These are phyloP conservation scores for Salmo trutta DNA, from an alignment of 2,797 vertebrate genomes.

Conservation along the genomic window DNA sequence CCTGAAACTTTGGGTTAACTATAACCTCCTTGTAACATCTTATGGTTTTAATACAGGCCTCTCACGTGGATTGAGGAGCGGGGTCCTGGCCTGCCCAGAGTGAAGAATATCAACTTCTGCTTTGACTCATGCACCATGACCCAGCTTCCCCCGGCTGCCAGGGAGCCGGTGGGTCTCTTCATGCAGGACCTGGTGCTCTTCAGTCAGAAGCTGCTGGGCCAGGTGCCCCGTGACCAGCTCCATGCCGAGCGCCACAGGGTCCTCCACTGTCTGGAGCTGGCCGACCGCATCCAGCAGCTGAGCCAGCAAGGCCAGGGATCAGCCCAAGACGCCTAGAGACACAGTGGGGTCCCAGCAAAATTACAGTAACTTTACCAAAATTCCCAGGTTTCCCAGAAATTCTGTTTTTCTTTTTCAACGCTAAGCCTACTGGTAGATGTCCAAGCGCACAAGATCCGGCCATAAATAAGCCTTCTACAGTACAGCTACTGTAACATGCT, in stretches of 20 bases:
- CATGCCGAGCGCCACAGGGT: constrained; percentile 78
- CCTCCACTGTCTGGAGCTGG: constrained; percentile 85
- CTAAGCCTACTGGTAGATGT: neutral
- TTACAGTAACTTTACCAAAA: too few relatives aligned
- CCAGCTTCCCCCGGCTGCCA: constrained; percentile 75
- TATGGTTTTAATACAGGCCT: constrained; percentile 63
- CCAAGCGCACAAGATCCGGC: neutral
- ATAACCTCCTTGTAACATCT: too few relatives aligned
- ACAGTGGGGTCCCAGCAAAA: neutral
- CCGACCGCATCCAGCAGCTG: constrained; percentile 78
- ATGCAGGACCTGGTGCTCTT: constrained; percentile 91
- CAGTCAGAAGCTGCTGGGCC: constrained; percentile 82
- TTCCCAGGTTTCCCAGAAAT: too few relatives aligned
- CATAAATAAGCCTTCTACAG: neutral
- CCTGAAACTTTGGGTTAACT: neutral
- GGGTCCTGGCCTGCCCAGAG: constrained; percentile 78
- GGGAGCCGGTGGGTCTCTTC: constrained; percentile 83
- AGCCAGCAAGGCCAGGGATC: constrained; percentile 51
- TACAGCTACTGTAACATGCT: neutral
- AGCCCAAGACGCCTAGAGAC: neutral
- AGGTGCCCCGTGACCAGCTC: constrained; percentile 75
- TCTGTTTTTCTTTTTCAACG: too few relatives aligned
- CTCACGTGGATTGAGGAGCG: constrained; percentile 93
- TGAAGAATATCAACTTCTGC: constrained; percentile 83
- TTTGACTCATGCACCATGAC: constrained; percentile 83